Evolutionary conservation across 2,888 invertebrate species (phyloP), one percentile per base, ranked within the genome.

Genomic region (Sinohyriopsis cumingii): DNA sequence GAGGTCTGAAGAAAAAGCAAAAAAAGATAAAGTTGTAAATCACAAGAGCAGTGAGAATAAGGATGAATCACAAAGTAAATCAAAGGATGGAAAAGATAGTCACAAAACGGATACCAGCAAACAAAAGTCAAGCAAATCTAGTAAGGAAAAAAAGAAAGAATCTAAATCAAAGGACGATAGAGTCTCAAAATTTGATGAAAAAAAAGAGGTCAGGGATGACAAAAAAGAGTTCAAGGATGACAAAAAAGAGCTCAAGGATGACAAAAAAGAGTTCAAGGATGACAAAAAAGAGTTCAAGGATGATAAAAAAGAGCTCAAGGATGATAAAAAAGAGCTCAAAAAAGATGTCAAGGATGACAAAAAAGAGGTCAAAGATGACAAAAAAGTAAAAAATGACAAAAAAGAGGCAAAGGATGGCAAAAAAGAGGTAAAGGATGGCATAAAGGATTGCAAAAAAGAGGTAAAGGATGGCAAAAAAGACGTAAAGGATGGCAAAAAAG

Each of bases 171-270:
- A 62, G 64, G 64, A 57, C 55, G 68, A 71, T 54, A 63, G 67
- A 73, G 24, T 55, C 56, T 45, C 45, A 45, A 45, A 45, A 22
- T 74, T 68, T 20, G 74, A 72, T 59, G 75, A 80, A 19, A 71
- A 71, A 20, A 72, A 71, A 33, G 69, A 72, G 45, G 73, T 73
- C 19, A 68, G 45, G 55, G 68, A 73, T 59, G 64, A 67, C 53
- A 72, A 77, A 57, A 57, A 65, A 53, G 72, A 71, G 20, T 28
- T n/a, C 15, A 67, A 63, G 45, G 64, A 59, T 61, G 68, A 70
- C 28, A 60, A 55, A 54, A 65, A 65, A 22, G 54, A 19, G 20
- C 53, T 65, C 9, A 60, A 74, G 57, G 63, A 66, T 57, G 66
- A 73, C 25, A 62, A 22, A 53, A 63, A 59, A 25, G 71, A 69